A percentile compares a stretch with the other conserved stretches of the same genome.
Evolutionary conservation across 2,888 invertebrate species (phyloP).

Genomic region (Dermolepida albohirtum): DNA sequence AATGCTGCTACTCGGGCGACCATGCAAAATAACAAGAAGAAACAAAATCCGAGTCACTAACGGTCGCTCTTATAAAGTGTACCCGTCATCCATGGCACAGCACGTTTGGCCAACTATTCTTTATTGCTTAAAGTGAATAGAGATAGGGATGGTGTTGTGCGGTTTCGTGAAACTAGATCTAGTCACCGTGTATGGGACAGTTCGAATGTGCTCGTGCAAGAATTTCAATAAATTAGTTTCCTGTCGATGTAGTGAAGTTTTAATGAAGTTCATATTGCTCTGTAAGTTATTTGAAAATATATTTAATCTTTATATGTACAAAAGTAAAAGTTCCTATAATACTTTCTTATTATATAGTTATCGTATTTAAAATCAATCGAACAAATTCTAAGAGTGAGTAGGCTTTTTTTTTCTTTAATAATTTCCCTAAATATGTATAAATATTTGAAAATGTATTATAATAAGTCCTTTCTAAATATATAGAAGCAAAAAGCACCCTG

Average conservation of each 20-base stretch:
- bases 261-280: no score
- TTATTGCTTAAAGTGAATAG: not conserved
- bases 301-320: no score
- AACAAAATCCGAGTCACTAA: not conserved
- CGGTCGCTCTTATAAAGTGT: not conserved
- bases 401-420: no score
- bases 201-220: constrained; percentile 1
- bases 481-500: no score
- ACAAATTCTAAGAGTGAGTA: no score
- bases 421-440: no score
- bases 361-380: no score
- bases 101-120: not conserved
- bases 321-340: no score
- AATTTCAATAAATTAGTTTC: constrained; percentile 11
- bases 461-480: no score
- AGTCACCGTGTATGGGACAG: constrained; percentile 1
- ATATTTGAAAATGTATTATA: no score
- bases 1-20: constrained; percentile 14
- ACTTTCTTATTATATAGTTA: no score
- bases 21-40: constrained; percentile 33
- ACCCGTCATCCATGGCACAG: not conserved
- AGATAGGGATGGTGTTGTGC: constrained; percentile 16
- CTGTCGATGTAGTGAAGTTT: not conserved
- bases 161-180: constrained; percentile 20
- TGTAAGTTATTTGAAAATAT: no score